Conservation (phyloP, 2,113 vertebrate genomes). For the Myodes glareolus region DNA sequence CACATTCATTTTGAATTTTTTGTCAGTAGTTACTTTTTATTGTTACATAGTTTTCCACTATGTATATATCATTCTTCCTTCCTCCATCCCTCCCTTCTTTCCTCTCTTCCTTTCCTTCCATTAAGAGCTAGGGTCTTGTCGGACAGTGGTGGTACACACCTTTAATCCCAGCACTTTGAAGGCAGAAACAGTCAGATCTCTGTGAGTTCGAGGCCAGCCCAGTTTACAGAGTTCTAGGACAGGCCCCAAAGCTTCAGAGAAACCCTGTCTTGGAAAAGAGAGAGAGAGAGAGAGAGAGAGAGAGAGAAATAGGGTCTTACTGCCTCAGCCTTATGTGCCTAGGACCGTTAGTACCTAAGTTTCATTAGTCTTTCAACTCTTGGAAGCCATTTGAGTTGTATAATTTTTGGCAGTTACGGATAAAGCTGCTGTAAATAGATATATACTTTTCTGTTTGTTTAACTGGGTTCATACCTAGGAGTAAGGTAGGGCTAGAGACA, state of each 20-base stretch:
- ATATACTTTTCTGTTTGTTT: not conserved
- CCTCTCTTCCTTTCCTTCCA: not conserved
- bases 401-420: constrained; percentile 3
- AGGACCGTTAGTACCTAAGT: not conserved
- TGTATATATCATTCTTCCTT: not conserved
- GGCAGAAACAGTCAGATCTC: too few species aligned
- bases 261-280: too few species aligned
- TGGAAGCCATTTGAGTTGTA: not conserved
- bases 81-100: not conserved
- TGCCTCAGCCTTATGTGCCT: not conserved
- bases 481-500: not conserved
- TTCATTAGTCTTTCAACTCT: not conserved
- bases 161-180: too few species aligned
- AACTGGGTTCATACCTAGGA: not conserved
- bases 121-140: not conserved
- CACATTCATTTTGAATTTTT: not conserved
- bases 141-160: too few species aligned
- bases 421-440: not conserved
- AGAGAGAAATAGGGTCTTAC: not conserved
- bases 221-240: too few species aligned
- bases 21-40: not conserved
- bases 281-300: not conserved
- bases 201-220: too few species aligned
- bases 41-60: not conserved
- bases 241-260: too few species aligned